A percentile compares a stretch with the other conserved stretches of the same genome.
These are phyloP conservation scores for Phanerotoma sp. DNA, from an alignment of 2,888 invertebrate genomes.

Conservation along the genomic window DNA sequence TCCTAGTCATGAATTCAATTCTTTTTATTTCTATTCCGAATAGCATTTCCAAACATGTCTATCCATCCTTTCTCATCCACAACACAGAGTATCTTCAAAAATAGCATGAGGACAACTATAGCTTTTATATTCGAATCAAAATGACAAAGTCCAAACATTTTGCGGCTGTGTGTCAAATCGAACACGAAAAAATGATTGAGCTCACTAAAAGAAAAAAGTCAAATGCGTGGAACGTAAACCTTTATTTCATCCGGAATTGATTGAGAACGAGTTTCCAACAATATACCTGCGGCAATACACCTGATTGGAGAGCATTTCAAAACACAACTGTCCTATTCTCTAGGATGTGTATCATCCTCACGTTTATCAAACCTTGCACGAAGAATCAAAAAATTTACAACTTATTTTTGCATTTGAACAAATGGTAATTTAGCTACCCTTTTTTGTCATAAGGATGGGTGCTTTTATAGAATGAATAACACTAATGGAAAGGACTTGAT, in stretches of 20 bases:
- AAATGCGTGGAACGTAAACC: background rate
- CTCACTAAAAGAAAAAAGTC: conserved; percentile 4
- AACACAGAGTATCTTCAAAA: conserved; percentile 8
- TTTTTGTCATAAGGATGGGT: too few species aligned
- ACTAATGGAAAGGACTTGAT: too few species aligned
- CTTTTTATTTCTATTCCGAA: conserved; percentile 21
- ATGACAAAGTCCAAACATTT: background rate
- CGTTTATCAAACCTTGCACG: too few species aligned
- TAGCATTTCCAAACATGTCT: conserved; percentile 11
- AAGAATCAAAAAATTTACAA: too few species aligned
- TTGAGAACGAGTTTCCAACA: conserved; percentile 2
- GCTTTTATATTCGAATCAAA: background rate
- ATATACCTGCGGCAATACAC: conserved; percentile 10
- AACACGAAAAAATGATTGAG: conserved; percentile 4
- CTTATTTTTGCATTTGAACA: too few species aligned
- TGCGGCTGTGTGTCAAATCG: conserved; percentile 6
- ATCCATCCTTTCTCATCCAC: conserved; percentile 7
- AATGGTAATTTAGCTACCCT: too few species aligned
- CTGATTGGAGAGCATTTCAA: background rate
- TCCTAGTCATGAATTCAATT: conserved; percentile 9
- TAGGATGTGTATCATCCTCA: background rate
- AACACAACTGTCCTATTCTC: conserved; percentile 3
- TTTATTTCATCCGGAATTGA: conserved; percentile 9
- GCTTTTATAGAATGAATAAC: too few species aligned
- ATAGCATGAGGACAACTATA: background rate